phyloP scores from a whole-genome alignment of 2,888 invertebrate species.

The Erebia aethiops region DNA sequence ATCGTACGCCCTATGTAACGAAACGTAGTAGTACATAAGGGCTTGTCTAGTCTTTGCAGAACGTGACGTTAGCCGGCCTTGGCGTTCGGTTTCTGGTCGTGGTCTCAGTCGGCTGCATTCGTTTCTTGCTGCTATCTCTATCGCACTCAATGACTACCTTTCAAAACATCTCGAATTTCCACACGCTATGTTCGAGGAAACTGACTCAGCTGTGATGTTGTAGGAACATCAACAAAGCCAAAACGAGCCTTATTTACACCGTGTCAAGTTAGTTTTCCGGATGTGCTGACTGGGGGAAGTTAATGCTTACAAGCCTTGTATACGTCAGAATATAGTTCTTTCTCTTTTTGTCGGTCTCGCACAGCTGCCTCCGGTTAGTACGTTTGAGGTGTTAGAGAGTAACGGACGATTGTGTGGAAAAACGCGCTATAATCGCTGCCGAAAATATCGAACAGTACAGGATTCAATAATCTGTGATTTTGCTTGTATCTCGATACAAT shows the following conservation, averaged over 20 bases:
- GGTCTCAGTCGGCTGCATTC: slow-evolving; percentile 60
- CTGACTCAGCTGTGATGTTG: slow-evolving; percentile 67
- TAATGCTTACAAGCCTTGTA: slow-evolving; percentile 52
- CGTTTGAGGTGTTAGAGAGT: slow-evolving; percentile 67
- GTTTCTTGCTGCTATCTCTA: slow-evolving; percentile 58
- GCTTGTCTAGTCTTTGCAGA: slow-evolving; percentile 74
- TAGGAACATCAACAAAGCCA: slow-evolving; percentile 39
- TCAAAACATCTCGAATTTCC: slow-evolving; percentile 73
- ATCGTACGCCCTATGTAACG: slow-evolving; percentile 26
- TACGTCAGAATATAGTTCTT: slow-evolving; percentile 70
- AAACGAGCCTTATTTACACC: slow-evolving; percentile 55
- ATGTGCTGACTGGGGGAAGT: slow-evolving; percentile 45
- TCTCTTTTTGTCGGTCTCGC: slow-evolving; percentile 75
- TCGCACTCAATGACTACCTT: slow-evolving; percentile 68
- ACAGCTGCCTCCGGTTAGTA: slow-evolving; percentile 76
- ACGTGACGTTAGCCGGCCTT: slow-evolving; percentile 79
- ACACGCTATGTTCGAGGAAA: slow-evolving; percentile 72
- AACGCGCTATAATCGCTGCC: slow-evolving; percentile 56
- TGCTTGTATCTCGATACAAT: slow-evolving; percentile 17
- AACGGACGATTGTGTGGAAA: slow-evolving; percentile 61
- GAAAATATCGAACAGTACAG: slow-evolving; percentile 63
- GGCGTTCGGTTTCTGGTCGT: slow-evolving; percentile 67
- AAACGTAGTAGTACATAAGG: slow-evolving; percentile 42
- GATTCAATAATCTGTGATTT: slow-evolving; percentile 43
- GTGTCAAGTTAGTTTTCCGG: slow-evolving; percentile 50